Conservation (phyloP, 2,797 vertebrate species). For the Kryptolebias ocellatus region DNA sequence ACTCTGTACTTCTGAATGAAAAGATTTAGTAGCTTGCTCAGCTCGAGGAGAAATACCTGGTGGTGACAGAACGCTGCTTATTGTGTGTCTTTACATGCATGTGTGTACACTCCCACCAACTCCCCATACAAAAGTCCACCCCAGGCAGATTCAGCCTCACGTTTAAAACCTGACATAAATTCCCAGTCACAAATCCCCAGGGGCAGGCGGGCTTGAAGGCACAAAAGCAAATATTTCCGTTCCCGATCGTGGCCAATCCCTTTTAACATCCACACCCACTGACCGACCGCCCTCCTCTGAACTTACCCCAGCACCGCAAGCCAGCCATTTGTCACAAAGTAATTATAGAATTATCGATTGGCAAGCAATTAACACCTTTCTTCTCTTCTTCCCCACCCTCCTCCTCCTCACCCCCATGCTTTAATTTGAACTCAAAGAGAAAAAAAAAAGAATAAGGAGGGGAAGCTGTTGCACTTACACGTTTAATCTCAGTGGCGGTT, state of each 20-base stretch:
- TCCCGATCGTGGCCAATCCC: slow-evolving; percentile 79
- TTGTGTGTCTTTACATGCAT: slow-evolving; percentile 40
- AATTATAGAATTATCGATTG: slow-evolving; percentile 90
- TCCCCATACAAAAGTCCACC: neutral
- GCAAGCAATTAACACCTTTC: slow-evolving; percentile 86
- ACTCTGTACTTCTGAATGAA: slow-evolving; percentile 44
- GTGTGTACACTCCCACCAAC: slow-evolving; percentile 11
- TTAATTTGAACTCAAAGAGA: slow-evolving; percentile 82
- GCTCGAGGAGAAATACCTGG: slow-evolving; percentile 30
- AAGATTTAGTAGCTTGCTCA: slow-evolving; percentile 26
- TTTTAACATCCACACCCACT: slow-evolving; percentile 76
- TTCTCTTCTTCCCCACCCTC: slow-evolving; percentile 60
- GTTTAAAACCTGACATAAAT: slow-evolving; percentile 83
- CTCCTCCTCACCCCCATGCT: slow-evolving; percentile 68
- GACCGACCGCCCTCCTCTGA: slow-evolving; percentile 60
- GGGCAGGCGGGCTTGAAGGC: slow-evolving; percentile 77
- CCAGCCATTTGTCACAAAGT: slow-evolving; percentile 88
- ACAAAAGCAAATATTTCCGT: slow-evolving; percentile 88
- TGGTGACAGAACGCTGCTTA: slow-evolving; percentile 29
- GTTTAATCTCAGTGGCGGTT: slow-evolving; percentile 83
- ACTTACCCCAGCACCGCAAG: slow-evolving; percentile 73
- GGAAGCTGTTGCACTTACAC: slow-evolving; percentile 75
- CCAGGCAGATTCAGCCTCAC: slow-evolving; percentile 53
- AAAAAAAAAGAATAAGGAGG: slow-evolving; percentile 55
- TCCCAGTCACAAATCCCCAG: slow-evolving; percentile 80